These are phyloP conservation scores for Gorilla gorilla DNA, from an alignment of 2,113 vertebrate species.

Conservation along the genomic window DNA sequence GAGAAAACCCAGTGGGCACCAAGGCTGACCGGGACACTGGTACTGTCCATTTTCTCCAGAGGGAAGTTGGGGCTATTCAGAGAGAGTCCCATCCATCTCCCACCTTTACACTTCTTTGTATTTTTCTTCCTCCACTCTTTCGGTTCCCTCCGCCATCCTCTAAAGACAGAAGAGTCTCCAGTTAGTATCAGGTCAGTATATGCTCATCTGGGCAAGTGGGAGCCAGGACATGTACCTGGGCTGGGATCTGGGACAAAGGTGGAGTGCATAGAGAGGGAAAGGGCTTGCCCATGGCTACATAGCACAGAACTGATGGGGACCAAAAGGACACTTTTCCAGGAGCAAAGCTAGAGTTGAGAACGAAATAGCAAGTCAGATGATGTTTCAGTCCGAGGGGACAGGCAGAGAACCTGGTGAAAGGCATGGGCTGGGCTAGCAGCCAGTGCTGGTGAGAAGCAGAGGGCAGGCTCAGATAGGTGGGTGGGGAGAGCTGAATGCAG, in stretches of 20 bases:
- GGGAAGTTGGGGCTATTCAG: not conserved
- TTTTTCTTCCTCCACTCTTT: not conserved
- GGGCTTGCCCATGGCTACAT: not conserved
- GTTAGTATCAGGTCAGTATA: accelerated
- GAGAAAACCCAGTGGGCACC: not conserved
- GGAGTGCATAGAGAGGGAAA: not conserved
- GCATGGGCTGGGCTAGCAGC: not conserved
- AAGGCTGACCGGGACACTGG: accelerated
- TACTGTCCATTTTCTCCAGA: not conserved
- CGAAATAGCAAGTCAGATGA: not conserved
- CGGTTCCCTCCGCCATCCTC: not conserved
- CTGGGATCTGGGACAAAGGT: not conserved
- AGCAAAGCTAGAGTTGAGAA: not conserved
- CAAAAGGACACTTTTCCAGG: not conserved
- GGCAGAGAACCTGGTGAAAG: not conserved
- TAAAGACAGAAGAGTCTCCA: not conserved
- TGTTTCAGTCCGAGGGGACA: not conserved
- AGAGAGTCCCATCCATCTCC: not conserved
- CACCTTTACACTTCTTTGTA: not conserved
- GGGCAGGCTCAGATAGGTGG: accelerated
- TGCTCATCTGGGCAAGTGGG: not conserved
- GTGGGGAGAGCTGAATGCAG: too few relatives aligned
- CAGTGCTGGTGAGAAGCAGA: not conserved
- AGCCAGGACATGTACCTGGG: accelerated
- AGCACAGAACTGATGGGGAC: not conserved